Base-by-base conservation (phyloP, 2,888 invertebrate genomes). In the Chirona hameri region DNA sequence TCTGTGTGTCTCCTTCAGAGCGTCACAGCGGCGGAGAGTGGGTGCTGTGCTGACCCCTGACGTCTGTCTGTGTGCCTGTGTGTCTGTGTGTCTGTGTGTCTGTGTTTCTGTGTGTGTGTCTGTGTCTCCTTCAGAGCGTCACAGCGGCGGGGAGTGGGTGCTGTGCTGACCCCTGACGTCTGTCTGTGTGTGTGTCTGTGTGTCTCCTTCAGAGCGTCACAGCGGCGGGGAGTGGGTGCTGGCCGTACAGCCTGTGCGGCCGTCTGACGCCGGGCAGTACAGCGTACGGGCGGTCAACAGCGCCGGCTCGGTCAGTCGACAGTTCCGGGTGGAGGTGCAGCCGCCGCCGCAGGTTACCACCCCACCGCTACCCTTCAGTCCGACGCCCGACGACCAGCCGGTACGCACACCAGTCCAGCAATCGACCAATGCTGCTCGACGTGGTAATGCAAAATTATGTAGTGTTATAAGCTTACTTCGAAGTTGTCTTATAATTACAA, bases 191-290 rank as follows among this genome's bases (percentile, higher is more conserved):
- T 60, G 9, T 48, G 9, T 48, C 48, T 12, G 48, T 48, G 48
- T 12, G 48, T 24, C 14, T 24, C 29, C n/a, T 21, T 24, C 79
- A 72, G 52, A 48, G 79, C 46, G 27, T 3, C 48, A 79, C 76
- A 72, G 72, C 5, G 48, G 79, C 27, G 46, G 69, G 18, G 72
- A 52, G 65, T 72, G 72, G 52, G 72, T 76, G 76, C 76, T 76
- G 76, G 31, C 39, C 5, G 21, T 76, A 24, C 31, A 24, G 9
- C 76, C 31, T 24, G 9, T 76, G 21, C 3, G 18, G 21, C 4
- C 31, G 31, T 4, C 21, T 0, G 76, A 76, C 76, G 18, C 39
- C 21, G 76, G 76, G 24, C 39, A 15, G 76, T 76, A 76, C 76
- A 31, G 21, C 1, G 76, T 76, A 14, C 76, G 31, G 46, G 76